A percentile compares a stretch with the other conserved stretches of the same genome.
Evolutionary conservation across 2,113 vertebrate genomes (phyloP).

Genomic region (Reinhardtius hippoglossoides): DNA sequence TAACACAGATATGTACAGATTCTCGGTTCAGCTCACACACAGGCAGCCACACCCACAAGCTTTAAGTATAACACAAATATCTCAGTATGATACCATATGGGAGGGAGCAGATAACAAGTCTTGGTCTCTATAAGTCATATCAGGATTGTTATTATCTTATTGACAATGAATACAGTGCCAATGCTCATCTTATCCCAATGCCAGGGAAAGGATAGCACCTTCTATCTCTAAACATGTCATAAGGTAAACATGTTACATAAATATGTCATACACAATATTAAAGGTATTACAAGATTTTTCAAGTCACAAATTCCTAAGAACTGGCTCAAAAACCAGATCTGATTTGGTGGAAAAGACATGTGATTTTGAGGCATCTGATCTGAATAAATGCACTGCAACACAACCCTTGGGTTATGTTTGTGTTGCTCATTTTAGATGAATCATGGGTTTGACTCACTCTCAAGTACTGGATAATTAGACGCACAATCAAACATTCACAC

Average conservation of each 20-base stretch:
- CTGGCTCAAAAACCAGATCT: not conserved
- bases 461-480: conserved; percentile 8
- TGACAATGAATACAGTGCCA: no score
- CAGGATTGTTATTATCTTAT: no score
- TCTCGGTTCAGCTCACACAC: no score
- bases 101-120: no score
- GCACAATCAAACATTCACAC: conserved; percentile 26
- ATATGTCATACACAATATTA: not conserved
- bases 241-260: not conserved
- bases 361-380: conserved; percentile 22
- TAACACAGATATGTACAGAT: no score
- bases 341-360: not conserved
- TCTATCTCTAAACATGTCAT: not conserved
- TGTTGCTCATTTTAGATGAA: conserved; percentile 15
- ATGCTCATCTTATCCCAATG: no score
- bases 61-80: no score
- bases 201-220: no score
- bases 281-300: not conserved
- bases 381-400: conserved; percentile 10
- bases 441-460: conserved; percentile 17
- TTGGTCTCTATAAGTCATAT: not conserved
- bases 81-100: no score
- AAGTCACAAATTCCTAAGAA: not conserved
- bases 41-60: no score
- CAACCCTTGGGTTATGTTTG: not conserved